Evolutionary conservation across 2,113 vertebrate species (phyloP), one percentile per base, ranked within the genome.

Genomic region (Osmerus mordax): DNA sequence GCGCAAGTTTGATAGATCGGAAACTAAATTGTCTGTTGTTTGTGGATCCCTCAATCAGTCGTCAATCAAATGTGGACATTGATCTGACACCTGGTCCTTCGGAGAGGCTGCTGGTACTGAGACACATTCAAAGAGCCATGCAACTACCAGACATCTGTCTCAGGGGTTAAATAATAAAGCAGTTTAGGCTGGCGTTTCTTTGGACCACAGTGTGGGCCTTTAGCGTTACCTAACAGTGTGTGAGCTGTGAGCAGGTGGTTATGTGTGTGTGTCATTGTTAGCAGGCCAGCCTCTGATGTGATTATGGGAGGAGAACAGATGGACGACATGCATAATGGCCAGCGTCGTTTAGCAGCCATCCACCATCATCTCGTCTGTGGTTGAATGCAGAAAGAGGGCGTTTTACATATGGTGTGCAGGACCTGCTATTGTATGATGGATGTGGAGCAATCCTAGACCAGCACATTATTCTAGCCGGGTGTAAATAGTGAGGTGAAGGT

Each of bases 221-320:
- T 61, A 67, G 71, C 16, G 2, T 65, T 74, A 58, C 59, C 53
- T 69, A 60, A 64, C 56, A 65, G 53, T 63, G 29, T 61, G 29
- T 71, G 69, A 47, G 41, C 41, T 7, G 66, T 25, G 77, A 86
- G 76, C 78, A 87, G 84, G 86, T 83, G 86, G 68, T 73, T 78
- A 62, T 78, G 76, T 29, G 66, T 3, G 51, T 29, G 66, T 55
- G 51, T 72, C 75, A 81, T 65, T 80, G 80, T 83, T 81, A 71
- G 71, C 77, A 70, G 63, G 23, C 63, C 12, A 25, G 67, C 74
- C 70, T 51, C 36, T 71, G 65, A 79, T 81, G 83, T 15, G 76
- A 84, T 81, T 83, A 79, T 59, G 72, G 79, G 73, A 84, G 65
- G 65, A 55, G 76, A 86, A 71, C 86, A 89, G 86, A 89, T 83